A percentile compares a stretch with the other conserved stretches of the same genome.
phyloP scores from a whole-genome alignment of 2,888 invertebrate genomes.

The Tineola bisselliella region DNA sequence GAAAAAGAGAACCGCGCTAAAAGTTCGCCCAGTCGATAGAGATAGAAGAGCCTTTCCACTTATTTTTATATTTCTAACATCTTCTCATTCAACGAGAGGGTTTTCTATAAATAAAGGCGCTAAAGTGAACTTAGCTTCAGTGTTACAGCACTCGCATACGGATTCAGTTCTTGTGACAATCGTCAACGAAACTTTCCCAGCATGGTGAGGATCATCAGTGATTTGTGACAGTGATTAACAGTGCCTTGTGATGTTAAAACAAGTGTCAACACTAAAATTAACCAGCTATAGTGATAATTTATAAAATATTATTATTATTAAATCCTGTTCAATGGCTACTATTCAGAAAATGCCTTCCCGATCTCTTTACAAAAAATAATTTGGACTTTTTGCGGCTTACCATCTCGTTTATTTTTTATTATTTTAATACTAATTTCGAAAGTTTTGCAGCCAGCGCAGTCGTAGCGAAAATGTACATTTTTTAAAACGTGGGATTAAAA shows the following conservation, averaged over 20 bases:
- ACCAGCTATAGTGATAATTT: too few relatives aligned
- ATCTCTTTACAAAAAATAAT: too few relatives aligned
- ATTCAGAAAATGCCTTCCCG: too few relatives aligned
- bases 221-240: background rate
- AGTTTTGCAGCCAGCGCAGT: too few relatives aligned
- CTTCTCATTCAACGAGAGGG: constrained; percentile 26
- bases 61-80: constrained; percentile 60
- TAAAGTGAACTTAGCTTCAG: constrained; percentile 48
- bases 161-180: constrained; percentile 64
- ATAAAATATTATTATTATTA: too few relatives aligned
- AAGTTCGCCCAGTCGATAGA: constrained; percentile 24
- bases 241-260: background rate
- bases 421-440: too few relatives aligned
- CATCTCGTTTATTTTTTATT: too few relatives aligned
- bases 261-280: too few relatives aligned
- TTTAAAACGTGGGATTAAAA: too few relatives aligned
- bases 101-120: constrained; percentile 64
- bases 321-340: too few relatives aligned
- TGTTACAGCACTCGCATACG: constrained; percentile 67
- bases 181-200: constrained; percentile 29
- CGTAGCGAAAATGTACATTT: too few relatives aligned
- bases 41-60: constrained; percentile 37
- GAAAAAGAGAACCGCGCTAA: background rate
- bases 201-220: constrained; percentile 44
- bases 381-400: too few relatives aligned